These are phyloP conservation scores for Hylia prasina DNA, from an alignment of 2,113 vertebrate species.

Conservation along the genomic window DNA sequence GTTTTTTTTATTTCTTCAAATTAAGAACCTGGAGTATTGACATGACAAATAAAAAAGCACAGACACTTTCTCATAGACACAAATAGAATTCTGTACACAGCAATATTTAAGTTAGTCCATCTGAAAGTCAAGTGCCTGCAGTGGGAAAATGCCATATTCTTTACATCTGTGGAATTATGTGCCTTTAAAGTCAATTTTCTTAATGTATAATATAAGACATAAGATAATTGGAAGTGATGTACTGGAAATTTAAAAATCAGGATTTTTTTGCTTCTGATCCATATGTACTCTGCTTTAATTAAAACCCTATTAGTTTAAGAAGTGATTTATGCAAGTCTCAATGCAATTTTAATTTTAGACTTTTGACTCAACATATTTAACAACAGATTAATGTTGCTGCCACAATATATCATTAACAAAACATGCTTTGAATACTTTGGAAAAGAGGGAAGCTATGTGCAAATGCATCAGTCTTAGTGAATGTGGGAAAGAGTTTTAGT, in stretches of 20 bases:
- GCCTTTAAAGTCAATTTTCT: background rate
- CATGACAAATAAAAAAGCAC: background rate
- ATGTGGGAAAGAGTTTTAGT: background rate
- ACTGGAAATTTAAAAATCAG: background rate
- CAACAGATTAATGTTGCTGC: slow-evolving; percentile 9
- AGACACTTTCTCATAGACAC: background rate
- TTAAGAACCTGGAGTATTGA: background rate
- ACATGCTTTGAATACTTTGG: background rate
- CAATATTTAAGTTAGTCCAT: background rate
- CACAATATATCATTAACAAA: background rate
- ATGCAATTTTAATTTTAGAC: background rate
- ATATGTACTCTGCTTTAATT: background rate
- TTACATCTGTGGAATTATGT: background rate
- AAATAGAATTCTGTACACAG: background rate
- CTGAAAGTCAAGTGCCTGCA: background rate
- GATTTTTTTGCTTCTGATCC: background rate
- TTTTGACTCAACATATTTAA: background rate
- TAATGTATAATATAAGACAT: background rate
- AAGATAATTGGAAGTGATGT: background rate
- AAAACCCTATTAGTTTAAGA: background rate
- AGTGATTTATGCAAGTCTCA: background rate
- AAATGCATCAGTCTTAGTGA: background rate
- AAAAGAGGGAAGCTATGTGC: background rate
- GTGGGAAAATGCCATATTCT: background rate
- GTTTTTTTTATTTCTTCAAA: background rate